Evolutionary conservation across 2,888 invertebrate species (phyloP).

Genomic region (Embidobia sp.): DNA sequence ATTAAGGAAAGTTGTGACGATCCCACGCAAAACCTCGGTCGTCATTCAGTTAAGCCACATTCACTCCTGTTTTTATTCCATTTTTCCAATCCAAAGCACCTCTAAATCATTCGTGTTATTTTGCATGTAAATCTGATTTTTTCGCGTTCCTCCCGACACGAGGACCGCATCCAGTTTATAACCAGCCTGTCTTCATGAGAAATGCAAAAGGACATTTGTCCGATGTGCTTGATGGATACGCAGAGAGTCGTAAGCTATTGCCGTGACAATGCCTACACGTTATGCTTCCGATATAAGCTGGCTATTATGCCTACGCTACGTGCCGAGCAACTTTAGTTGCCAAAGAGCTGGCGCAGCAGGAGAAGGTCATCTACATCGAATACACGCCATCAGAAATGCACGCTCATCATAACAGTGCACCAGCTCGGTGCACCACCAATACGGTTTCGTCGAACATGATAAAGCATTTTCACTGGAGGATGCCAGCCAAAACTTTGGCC

Average conservation of each 20-base stretch:
- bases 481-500: too few relatives aligned
- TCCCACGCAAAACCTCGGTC: too few relatives aligned
- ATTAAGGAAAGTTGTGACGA: too few relatives aligned
- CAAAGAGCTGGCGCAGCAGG: constrained; percentile 4
- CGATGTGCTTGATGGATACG: neutral
- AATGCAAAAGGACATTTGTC: constrained; percentile 64
- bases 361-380: constrained; percentile 48
- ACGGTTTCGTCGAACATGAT: constrained; percentile 70
- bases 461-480: too few relatives aligned
- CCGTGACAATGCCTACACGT: constrained; percentile 32
- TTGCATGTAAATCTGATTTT: constrained; percentile 3
- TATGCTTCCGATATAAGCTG: constrained; percentile 77
- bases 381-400: constrained; percentile 63
- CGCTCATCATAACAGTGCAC: neutral
- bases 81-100: too few relatives aligned
- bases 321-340: constrained; percentile 26
- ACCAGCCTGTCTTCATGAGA: constrained; percentile 70
- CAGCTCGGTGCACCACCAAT: neutral
- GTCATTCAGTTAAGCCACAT: too few relatives aligned
- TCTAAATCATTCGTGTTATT: neutral
- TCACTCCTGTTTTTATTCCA: too few relatives aligned
- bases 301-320: constrained; percentile 74
- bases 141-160: constrained; percentile 5
- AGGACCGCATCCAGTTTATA: constrained; percentile 72
- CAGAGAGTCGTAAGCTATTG: neutral